Base-by-base conservation (phyloP, 92 coral and sea anemone species). In the Ricordea florida region DNA sequence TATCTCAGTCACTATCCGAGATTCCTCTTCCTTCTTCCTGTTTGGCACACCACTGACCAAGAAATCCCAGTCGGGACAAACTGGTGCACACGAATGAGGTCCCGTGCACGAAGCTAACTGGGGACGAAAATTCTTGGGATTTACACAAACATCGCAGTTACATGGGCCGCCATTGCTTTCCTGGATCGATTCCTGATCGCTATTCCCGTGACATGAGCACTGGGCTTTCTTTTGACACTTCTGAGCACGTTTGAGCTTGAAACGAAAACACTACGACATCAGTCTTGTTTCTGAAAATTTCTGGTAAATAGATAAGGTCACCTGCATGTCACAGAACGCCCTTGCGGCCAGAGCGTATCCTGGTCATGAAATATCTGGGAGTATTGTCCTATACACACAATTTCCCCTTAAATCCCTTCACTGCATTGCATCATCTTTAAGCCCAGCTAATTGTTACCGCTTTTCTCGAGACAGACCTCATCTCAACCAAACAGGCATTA, bases 211-310 rank as follows among this genome's bases (percentile, higher is more conserved):
- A 14, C 64, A 53, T 16, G 77, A 47, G 0, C 38, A 37, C 26
- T 51, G 63, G 5, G 77, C 60, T 52, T 60, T 58, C 59, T 34
- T 73, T 41, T 47, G 35, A 47, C 80, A 73, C 44, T 31, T 45
- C 13, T 47, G 69, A n/a, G 80, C 80, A 3, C 80, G 70, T 73
- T 73, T 43, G 1, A 73, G 59, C 80, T 73, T 0, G 41, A 53
- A n/a, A 15, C 5, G 6, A 68, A 68, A 10, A 7, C 31, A 50
- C 9, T 50, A 6, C n/a, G n/a, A n/a, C n/a, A n/a, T n/a, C n/a
- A n/a, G n/a, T n/a, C n/a, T n/a, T n/a, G n/a, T n/a, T n/a, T n/a
- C n/a, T n/a, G n/a, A n/a, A n/a, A n/a, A n/a, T n/a, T n/a, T n/a
- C n/a, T n/a, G n/a, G n/a, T n/a, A n/a, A n/a, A n/a, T n/a, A n/a